A percentile compares a stretch with the other conserved stretches of the same genome.
Conservation (phyloP, 1,140 invertebrate species). For the Trypoxylus dichotomus region DNA sequence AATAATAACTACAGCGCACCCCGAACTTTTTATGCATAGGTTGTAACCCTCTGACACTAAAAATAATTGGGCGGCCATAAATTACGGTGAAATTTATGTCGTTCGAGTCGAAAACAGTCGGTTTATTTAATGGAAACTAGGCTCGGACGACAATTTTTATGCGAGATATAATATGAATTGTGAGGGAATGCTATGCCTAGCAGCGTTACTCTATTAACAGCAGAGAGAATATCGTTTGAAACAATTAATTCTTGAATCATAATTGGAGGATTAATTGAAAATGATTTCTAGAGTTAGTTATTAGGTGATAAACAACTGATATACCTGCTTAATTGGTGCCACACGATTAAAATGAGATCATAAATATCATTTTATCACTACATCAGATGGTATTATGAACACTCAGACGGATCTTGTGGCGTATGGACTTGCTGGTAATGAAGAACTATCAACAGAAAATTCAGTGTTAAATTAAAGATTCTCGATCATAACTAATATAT, state of each 20-base stretch:
- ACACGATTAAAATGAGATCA: not conserved
- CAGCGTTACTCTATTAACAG: not conserved
- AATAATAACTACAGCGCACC: not conserved
- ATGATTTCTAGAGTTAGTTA: not conserved
- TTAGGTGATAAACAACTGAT: conserved; percentile 4
- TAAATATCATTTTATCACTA: not conserved
- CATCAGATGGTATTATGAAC: no score
- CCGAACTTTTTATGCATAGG: conserved; percentile 6
- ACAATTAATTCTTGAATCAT: not conserved
- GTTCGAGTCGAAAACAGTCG: conserved; percentile 17
- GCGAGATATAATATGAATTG: not conserved
- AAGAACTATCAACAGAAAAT: not conserved
- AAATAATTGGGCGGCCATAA: conserved; percentile 26
- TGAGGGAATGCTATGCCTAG: not conserved
- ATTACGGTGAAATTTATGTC: conserved; percentile 25
- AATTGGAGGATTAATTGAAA: not conserved
- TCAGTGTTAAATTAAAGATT: no score
- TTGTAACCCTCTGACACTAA: conserved; percentile 27
- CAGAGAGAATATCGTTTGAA: not conserved
- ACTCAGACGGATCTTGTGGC: no score
- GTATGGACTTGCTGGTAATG: not conserved
- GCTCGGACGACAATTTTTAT: conserved; percentile 4
- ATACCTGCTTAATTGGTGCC: not conserved
- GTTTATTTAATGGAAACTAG: conserved; percentile 22
- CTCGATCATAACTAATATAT: no score